Conservation (phyloP, 2,888 invertebrate species). For the Andrena praecox region DNA sequence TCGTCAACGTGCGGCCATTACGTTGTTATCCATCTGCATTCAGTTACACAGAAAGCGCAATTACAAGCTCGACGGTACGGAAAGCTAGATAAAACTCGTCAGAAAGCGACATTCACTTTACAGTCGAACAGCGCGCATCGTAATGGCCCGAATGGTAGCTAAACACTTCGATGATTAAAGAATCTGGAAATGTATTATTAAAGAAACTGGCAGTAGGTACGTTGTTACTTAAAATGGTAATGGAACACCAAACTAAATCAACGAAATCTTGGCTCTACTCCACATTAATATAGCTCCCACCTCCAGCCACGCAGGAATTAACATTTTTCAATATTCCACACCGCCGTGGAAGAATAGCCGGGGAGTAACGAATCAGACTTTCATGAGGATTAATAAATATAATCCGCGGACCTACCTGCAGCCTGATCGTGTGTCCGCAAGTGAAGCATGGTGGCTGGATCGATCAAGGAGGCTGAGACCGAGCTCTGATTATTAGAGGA, state of each 20-base stretch:
- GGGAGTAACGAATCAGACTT: conserved; percentile 55
- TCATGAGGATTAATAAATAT: conserved; percentile 70
- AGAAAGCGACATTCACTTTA: too few relatives aligned
- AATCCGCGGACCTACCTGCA: conserved; percentile 23
- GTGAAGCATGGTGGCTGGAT: neutral
- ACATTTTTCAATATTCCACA: conserved; percentile 25
- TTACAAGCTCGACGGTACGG: neutral
- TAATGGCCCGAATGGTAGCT: too few relatives aligned
- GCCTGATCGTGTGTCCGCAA: conserved; percentile 4
- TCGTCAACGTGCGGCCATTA: neutral
- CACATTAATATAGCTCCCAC: neutral
- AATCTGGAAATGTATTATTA: neutral
- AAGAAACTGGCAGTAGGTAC: neutral
- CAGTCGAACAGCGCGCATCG: too few relatives aligned
- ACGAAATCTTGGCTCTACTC: too few relatives aligned
- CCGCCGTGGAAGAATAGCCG: neutral
- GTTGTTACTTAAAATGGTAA: neutral
- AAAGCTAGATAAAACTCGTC: too few relatives aligned
- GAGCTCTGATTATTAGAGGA: conserved; percentile 31
- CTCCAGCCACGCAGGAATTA: conserved; percentile 1
- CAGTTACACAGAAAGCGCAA: too few relatives aligned
- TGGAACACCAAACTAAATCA: neutral
- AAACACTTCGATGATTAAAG: too few relatives aligned
- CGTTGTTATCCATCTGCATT: neutral
- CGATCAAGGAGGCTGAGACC: conserved; percentile 13